These are phyloP conservation scores for Polydesmus complanatus DNA, from an alignment of 2,888 invertebrate genomes.

Conservation along the genomic window DNA sequence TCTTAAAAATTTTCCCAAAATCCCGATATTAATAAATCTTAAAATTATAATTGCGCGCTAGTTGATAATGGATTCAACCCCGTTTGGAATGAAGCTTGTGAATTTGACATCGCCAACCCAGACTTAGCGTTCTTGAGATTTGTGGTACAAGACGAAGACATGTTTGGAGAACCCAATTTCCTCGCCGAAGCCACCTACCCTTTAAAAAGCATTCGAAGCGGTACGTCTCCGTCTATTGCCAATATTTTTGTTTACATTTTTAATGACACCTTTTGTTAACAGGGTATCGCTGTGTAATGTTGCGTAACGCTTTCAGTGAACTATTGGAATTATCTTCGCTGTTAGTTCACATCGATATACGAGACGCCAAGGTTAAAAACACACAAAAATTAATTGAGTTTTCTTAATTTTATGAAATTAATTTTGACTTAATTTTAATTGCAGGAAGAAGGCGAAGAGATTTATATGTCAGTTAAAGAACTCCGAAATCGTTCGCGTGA, in stretches of 20 bases:
- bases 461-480: slow-evolving; percentile 8
- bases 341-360: slow-evolving; percentile 62
- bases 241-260: too few relatives aligned
- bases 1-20: too few relatives aligned
- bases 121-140: slow-evolving; percentile 66
- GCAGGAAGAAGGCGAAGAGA: slow-evolving; percentile 17
- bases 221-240: too few relatives aligned
- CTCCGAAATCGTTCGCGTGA: slow-evolving; percentile 15
- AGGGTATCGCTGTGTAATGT: slow-evolving; percentile 80
- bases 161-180: slow-evolving; percentile 93
- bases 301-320: slow-evolving; percentile 82
- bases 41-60: too few relatives aligned
- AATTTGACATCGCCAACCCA: slow-evolving; percentile 67
- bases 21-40: too few relatives aligned
- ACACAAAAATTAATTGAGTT: too few relatives aligned
- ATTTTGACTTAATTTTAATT: slow-evolving; percentile 1
- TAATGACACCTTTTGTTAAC: too few relatives aligned
- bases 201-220: slow-evolving; percentile 37
- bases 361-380: slow-evolving; percentile 35
- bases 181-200: slow-evolving; percentile 93
- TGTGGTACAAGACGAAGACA: slow-evolving; percentile 85
- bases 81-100: slow-evolving; percentile 74
- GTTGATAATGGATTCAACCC: slow-evolving; percentile 91
- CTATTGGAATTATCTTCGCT: slow-evolving; percentile 81
- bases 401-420: too few relatives aligned